Conservation (phyloP, 2,888 invertebrate species). For the Incurvaria masculella region DNA sequence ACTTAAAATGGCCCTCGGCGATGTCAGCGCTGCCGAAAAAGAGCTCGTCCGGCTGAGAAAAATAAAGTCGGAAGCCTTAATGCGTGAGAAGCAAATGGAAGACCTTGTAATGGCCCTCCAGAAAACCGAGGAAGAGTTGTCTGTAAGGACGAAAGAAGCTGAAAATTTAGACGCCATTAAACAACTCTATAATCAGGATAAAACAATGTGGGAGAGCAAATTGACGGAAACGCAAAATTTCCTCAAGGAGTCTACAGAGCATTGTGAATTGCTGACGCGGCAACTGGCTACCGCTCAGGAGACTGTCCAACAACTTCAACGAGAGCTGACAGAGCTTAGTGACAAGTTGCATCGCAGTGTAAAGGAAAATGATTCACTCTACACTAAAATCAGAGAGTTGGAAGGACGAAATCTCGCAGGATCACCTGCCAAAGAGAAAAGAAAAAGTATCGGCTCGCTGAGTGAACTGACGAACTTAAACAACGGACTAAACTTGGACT, state of each 20-base stretch:
- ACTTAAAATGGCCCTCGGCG: conserved; percentile 59
- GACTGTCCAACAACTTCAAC: conserved; percentile 63
- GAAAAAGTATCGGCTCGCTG: conserved; percentile 72
- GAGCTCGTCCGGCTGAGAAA: conserved; percentile 70
- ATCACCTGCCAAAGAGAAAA: conserved; percentile 55
- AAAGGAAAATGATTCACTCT: conserved; percentile 74
- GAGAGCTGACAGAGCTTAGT: conserved; percentile 64
- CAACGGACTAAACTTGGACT: conserved; percentile 69
- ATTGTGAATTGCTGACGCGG: conserved; percentile 61
- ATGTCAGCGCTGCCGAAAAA: conserved; percentile 65
- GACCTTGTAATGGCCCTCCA: conserved; percentile 73
- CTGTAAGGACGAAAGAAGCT: conserved; percentile 65
- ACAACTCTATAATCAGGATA: conserved; percentile 60
- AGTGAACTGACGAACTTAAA: conserved; percentile 80
- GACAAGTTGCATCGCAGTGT: conserved; percentile 66
- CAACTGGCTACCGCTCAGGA: conserved; percentile 65
- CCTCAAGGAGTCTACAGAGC: conserved; percentile 64
- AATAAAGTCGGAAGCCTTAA: conserved; percentile 65
- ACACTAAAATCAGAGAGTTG: conserved; percentile 67
- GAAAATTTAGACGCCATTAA: conserved; percentile 62
- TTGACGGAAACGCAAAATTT: conserved; percentile 66
- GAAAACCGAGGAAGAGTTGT: conserved; percentile 72
- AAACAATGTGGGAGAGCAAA: conserved; percentile 64
- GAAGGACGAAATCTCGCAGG: conserved; percentile 57
- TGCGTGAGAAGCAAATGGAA: conserved; percentile 72